Conservation (phyloP, 2,113 vertebrate genomes). For the Phyllostomus discolor region DNA sequence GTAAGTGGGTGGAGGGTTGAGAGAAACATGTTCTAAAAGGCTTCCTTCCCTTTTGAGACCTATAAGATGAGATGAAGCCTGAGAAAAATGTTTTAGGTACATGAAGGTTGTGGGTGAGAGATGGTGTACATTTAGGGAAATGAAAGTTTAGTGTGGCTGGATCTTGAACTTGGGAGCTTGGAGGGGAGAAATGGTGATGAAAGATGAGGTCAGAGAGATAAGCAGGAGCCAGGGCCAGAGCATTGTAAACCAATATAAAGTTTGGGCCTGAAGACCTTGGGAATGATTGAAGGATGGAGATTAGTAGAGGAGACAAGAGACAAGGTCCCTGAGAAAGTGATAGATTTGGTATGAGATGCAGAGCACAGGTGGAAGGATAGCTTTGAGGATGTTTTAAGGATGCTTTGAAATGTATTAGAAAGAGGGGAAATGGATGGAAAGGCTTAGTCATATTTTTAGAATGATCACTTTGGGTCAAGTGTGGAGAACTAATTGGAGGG, state of each 20-base stretch:
- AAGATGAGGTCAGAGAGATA: neutral
- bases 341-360: neutral
- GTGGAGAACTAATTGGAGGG: neutral
- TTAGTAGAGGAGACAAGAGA: neutral
- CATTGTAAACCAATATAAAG: neutral
- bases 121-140: neutral
- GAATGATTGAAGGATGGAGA: neutral
- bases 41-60: neutral
- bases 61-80: neutral
- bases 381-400: slow-evolving; percentile 6
- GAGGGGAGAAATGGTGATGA: neutral
- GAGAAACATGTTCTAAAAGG: neutral
- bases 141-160: neutral
- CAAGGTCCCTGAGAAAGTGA: neutral
- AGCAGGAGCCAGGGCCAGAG: neutral
- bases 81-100: neutral
- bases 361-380: neutral
- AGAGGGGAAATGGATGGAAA: neutral
- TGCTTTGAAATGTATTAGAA: neutral
- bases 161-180: neutral
- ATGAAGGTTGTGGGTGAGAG: neutral
- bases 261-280: neutral
- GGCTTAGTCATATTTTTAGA: neutral
- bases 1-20: neutral
- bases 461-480: neutral